Conservation (phyloP, 2,797 vertebrate genomes). For the Gymnocypris eckloni region DNA sequence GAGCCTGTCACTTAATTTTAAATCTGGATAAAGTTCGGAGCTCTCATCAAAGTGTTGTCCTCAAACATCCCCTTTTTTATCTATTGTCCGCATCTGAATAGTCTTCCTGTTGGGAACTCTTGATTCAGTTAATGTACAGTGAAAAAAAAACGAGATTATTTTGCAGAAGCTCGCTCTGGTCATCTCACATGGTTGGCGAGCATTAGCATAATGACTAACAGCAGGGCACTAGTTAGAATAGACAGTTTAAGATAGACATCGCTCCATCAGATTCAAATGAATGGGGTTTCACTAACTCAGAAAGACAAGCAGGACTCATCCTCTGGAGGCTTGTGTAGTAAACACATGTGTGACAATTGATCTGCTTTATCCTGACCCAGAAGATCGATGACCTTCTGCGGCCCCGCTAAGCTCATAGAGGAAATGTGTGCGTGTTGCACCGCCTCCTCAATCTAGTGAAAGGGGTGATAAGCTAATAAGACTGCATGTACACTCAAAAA, state of each 20-base stretch:
- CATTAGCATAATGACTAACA: conserved; percentile 37
- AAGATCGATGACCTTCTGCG: conserved; percentile 40
- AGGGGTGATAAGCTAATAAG: conserved; percentile 31
- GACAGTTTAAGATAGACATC: conserved; percentile 50
- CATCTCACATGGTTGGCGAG: conserved; percentile 15
- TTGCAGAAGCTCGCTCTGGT: not conserved
- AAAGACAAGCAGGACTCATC: conserved; percentile 32
- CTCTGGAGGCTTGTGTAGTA: conserved; percentile 22
- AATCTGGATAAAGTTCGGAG: conserved; percentile 34
- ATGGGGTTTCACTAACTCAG: conserved; percentile 24
- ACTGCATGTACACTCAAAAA: conserved; percentile 2
- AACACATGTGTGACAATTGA: conserved; percentile 51
- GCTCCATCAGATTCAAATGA: conserved; percentile 26
- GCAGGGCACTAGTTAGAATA: conserved; percentile 54
- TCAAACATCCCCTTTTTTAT: not conserved
- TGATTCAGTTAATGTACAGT: conserved; percentile 48
- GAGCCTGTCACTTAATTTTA: conserved; percentile 22
- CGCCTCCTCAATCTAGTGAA: conserved; percentile 23
- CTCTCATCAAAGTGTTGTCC: conserved; percentile 27
- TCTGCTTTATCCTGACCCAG: conserved; percentile 17
- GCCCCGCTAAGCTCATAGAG: not conserved
- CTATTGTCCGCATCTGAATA: not conserved
- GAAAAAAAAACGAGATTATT: conserved; percentile 12
- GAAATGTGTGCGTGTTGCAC: conserved; percentile 2
- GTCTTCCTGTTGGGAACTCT: conserved; percentile 15